Percentiles rank a stretch among this genome's conserved stretches.
Conservation (phyloP, 2,797 vertebrate species). For the Clarias pachynema region DNA sequence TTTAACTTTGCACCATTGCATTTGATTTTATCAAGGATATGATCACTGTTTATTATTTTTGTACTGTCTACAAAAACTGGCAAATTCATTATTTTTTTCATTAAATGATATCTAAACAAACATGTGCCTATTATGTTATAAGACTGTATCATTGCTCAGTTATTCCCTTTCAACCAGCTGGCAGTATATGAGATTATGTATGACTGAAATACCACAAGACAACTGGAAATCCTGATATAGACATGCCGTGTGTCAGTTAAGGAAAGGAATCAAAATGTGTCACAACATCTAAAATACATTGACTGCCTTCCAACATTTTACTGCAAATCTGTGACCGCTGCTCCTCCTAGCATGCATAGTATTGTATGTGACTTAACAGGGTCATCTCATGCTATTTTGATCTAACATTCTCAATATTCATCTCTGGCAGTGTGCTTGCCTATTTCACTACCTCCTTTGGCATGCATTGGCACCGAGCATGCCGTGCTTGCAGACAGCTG, state of each 20-base stretch:
- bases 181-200: slow-evolving; percentile 17
- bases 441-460: slow-evolving; percentile 86
- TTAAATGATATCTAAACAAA: neutral
- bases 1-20: slow-evolving; percentile 40
- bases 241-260: neutral
- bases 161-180: slow-evolving; percentile 27
- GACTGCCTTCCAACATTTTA: slow-evolving; percentile 16
- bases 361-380: slow-evolving; percentile 49
- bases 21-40: slow-evolving; percentile 47
- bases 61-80: neutral
- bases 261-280: slow-evolving; percentile 25
- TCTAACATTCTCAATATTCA: slow-evolving; percentile 85
- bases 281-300: slow-evolving; percentile 24
- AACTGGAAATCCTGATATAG: slow-evolving; percentile 33
- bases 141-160: slow-evolving; percentile 15
- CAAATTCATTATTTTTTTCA: neutral
- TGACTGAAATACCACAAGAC: slow-evolving; percentile 29
- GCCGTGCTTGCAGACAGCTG: slow-evolving; percentile 90
- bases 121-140: neutral
- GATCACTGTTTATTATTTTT: slow-evolving; percentile 4
- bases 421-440: slow-evolving; percentile 83
- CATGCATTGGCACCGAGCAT: slow-evolving; percentile 86
- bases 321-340: slow-evolving; percentile 18
- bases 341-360: slow-evolving; percentile 26
- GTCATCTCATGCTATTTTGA: slow-evolving; percentile 87